Evolutionary conservation across 2,888 invertebrate species (phyloP).

Genomic region (Lingula anatina): DNA sequence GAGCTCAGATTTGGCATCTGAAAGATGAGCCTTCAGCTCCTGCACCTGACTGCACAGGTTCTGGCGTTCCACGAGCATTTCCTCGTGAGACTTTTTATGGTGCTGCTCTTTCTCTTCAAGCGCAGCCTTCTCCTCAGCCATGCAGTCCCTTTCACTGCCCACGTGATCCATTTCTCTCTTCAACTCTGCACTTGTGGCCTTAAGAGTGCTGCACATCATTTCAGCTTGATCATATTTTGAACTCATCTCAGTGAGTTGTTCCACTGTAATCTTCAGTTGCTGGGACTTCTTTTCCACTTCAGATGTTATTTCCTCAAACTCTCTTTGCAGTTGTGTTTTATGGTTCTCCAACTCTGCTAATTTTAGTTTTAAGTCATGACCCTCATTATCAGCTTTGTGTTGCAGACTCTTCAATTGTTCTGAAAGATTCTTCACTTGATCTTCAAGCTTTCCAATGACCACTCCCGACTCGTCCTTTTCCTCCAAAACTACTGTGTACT

Average conservation of each 20-base stretch:
- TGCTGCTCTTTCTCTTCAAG: background rate
- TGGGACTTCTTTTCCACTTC: background rate
- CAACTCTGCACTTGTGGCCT: background rate
- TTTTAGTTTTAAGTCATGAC: background rate
- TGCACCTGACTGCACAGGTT: background rate
- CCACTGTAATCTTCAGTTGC: background rate
- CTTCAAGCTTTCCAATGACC: background rate
- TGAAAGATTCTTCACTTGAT: background rate
- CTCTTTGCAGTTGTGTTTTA: background rate
- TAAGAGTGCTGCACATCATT: background rate
- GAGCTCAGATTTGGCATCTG: background rate
- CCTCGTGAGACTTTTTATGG: background rate
- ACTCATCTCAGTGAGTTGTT: background rate
- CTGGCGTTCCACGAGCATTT: background rate
- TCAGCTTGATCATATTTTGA: background rate
- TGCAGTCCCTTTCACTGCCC: background rate
- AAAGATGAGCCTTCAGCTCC: background rate
- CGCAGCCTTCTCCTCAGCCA: background rate
- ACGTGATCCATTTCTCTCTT: background rate
- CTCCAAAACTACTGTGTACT: background rate
- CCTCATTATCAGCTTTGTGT: background rate
- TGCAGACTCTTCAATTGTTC: background rate
- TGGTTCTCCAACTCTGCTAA: background rate
- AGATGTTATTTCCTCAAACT: background rate
- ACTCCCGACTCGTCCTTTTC: background rate